Conservation (phyloP, 2,888 invertebrate genomes). For the Tachina lurida region DNA sequence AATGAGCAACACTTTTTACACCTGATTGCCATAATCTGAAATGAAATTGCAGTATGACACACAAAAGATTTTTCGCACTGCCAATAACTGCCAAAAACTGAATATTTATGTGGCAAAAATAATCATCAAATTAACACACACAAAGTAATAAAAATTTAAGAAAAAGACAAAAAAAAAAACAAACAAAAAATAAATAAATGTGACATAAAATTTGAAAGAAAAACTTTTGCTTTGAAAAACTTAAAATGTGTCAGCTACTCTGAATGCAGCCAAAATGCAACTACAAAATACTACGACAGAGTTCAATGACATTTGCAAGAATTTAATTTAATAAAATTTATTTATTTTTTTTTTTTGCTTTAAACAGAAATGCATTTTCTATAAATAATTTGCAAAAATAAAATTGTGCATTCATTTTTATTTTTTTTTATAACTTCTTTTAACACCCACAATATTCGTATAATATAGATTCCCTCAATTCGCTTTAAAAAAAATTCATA, state of each 20-base stretch:
- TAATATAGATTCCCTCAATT: too few species aligned
- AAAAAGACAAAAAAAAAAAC: background rate
- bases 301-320: slow-evolving; percentile 59
- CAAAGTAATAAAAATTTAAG: slow-evolving; percentile 45
- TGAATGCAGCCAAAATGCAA: slow-evolving; percentile 23
- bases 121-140: slow-evolving; percentile 42
- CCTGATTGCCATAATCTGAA: slow-evolving; percentile 49
- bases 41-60: slow-evolving; percentile 50
- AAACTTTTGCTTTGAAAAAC: slow-evolving; percentile 42
- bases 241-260: slow-evolving; percentile 24
- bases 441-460: background rate
- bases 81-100: slow-evolving; percentile 46
- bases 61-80: slow-evolving; percentile 54
- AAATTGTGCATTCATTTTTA: background rate
- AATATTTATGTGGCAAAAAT: slow-evolving; percentile 22
- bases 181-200: slow-evolving; percentile 1
- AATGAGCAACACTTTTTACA: slow-evolving; percentile 32
- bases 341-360: slow-evolving; percentile 13
- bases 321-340: slow-evolving; percentile 26
- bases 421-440: background rate
- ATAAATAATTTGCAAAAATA: slow-evolving; percentile 7
- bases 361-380: background rate
- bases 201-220: slow-evolving; percentile 14
- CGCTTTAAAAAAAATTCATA: too few species aligned
- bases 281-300: slow-evolving; percentile 27